Conservation (phyloP, 2,888 invertebrate genomes). For the Teleogryllus oceanicus region DNA sequence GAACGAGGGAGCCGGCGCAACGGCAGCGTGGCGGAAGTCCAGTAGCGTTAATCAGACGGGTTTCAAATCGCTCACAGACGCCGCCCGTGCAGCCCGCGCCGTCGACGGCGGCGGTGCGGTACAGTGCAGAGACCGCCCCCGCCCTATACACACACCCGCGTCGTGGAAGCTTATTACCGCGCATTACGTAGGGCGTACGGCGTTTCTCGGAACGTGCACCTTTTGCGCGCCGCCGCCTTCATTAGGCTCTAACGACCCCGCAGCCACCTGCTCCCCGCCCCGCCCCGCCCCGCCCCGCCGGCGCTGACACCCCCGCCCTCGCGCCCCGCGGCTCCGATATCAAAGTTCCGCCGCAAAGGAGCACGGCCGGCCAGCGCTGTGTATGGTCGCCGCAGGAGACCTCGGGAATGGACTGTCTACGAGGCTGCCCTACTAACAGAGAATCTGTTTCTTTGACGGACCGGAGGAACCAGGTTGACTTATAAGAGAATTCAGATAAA, state of each 20-base stretch:
- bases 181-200: not conserved
- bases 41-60: not conserved
- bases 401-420: too few species aligned
- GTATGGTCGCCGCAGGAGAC: too few species aligned
- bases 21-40: not conserved
- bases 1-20: not conserved
- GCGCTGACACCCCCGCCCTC: not conserved
- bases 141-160: not conserved
- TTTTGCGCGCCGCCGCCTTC: conserved; percentile 18
- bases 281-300: not conserved
- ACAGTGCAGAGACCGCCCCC: not conserved
- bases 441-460: too few species aligned
- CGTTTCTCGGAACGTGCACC: not conserved
- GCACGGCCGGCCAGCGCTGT: not conserved
- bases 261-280: not conserved
- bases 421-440: too few species aligned
- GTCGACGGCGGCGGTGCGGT: not conserved
- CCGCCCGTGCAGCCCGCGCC: not conserved
- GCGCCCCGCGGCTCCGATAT: not conserved
- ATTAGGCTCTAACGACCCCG: not conserved
- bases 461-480: too few species aligned
- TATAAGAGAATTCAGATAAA: too few species aligned
- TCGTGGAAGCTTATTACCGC: not conserved
- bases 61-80: not conserved
- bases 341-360: not conserved